Conservation (phyloP, 1,140 invertebrate species). For the Manduca sexta region DNA sequence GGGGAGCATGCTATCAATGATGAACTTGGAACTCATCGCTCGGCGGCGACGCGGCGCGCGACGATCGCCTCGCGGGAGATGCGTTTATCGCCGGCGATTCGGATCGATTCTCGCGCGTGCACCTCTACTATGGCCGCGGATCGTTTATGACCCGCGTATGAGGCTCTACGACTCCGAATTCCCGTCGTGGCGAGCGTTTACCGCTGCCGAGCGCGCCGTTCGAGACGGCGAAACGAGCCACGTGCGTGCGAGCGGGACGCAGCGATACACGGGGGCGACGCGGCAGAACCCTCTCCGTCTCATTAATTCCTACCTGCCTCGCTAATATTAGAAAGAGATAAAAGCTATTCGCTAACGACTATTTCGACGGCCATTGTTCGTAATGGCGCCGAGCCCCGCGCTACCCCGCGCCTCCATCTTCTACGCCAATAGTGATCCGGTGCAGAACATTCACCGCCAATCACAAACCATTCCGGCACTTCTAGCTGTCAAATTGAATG, state of each 20-base stretch:
- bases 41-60: conserved; percentile 71
- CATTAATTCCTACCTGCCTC: conserved; percentile 67
- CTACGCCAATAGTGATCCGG: conserved; percentile 69
- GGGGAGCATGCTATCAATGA: conserved; percentile 97
- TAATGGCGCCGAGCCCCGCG: conserved; percentile 62
- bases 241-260: conserved; percentile 51
- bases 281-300: conserved; percentile 63
- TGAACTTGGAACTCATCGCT: conserved; percentile 96
- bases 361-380: conserved; percentile 64
- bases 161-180: conserved; percentile 71
- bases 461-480: conserved; percentile 72
- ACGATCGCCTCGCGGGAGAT: conserved; percentile 69
- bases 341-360: conserved; percentile 69
- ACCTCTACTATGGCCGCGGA: conserved; percentile 72
- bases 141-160: conserved; percentile 73
- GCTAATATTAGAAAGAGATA: conserved; percentile 71
- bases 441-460: conserved; percentile 71
- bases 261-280: conserved; percentile 24
- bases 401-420: conserved; percentile 50
- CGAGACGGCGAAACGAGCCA: conserved; percentile 48
- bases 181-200: conserved; percentile 66
- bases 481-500: conserved; percentile 69
- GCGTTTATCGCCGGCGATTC: conserved; percentile 69
- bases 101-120: conserved; percentile 71
- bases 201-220: conserved; percentile 61